Evolutionary conservation across 2,797 vertebrate species (phyloP).

Genomic region (Borostomias antarcticus): DNA sequence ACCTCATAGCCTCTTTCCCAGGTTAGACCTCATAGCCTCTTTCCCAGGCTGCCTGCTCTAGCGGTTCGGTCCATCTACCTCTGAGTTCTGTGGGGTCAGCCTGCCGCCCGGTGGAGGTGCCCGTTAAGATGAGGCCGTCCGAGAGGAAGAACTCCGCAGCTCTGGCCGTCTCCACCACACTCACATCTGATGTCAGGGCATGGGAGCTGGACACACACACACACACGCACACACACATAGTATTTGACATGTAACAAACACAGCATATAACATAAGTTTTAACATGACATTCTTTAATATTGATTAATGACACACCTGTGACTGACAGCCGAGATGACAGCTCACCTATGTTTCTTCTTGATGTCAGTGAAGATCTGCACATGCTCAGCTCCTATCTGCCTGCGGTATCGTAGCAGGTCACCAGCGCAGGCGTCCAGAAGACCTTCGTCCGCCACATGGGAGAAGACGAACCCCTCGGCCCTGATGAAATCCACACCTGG

Average conservation of each 20-base stretch:
- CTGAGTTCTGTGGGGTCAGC: conserved; percentile 75
- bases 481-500: conserved; percentile 84
- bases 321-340: too few relatives aligned
- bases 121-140: conserved; percentile 84
- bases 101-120: conserved; percentile 76
- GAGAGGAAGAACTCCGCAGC: conserved; percentile 88
- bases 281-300: too few relatives aligned
- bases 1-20: too few relatives aligned
- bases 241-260: too few relatives aligned
- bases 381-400: conserved; percentile 81
- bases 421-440: conserved; percentile 87
- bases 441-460: conserved; percentile 84
- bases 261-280: background rate
- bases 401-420: conserved; percentile 83
- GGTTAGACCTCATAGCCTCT: too few relatives aligned
- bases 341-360: conserved; percentile 90
- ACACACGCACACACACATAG: background rate
- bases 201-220: conserved; percentile 75
- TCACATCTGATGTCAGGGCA: conserved; percentile 82
- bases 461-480: conserved; percentile 83
- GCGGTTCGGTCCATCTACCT: conserved; percentile 53
- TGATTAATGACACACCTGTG: too few relatives aligned
- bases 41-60: too few relatives aligned
- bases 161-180: conserved; percentile 74
- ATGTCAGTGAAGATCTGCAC: conserved; percentile 88